Conservation (phyloP, 1,140 invertebrate species). For the Anastrepha obliqua region DNA sequence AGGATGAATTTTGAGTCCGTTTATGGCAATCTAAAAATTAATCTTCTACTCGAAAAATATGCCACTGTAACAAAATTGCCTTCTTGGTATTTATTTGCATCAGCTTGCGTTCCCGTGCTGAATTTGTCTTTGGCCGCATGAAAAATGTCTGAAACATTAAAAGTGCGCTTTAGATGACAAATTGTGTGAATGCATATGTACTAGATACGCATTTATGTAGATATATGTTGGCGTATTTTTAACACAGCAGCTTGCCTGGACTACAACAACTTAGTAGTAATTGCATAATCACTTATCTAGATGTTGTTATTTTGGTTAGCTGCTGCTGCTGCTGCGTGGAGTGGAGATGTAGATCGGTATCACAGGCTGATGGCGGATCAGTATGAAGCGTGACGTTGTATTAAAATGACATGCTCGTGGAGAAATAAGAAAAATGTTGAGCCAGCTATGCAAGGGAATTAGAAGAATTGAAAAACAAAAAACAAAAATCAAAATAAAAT, state of each 20-base stretch:
- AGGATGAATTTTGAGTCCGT: no score
- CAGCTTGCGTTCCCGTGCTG: no score
- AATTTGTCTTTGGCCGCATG: no score
- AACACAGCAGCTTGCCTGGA: background rate
- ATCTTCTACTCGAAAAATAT: no score
- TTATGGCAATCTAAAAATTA: no score
- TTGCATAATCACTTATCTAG: background rate
- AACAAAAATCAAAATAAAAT: background rate
- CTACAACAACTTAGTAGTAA: background rate
- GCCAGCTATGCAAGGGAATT: background rate
- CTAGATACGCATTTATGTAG: background rate
- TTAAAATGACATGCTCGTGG: background rate
- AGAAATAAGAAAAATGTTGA: background rate
- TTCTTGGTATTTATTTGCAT: no score
- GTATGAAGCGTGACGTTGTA: background rate
- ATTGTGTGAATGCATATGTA: background rate
- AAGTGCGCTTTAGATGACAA: background rate
- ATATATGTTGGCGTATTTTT: background rate
- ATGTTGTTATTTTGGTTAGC: background rate
- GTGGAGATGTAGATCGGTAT: background rate
- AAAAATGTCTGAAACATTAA: background rate
- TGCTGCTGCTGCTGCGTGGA: background rate
- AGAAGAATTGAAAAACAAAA: background rate
- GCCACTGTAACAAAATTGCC: no score
- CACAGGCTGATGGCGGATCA: background rate